Base-by-base conservation (phyloP, 2,113 vertebrate species). In the Gulo gulo region DNA sequence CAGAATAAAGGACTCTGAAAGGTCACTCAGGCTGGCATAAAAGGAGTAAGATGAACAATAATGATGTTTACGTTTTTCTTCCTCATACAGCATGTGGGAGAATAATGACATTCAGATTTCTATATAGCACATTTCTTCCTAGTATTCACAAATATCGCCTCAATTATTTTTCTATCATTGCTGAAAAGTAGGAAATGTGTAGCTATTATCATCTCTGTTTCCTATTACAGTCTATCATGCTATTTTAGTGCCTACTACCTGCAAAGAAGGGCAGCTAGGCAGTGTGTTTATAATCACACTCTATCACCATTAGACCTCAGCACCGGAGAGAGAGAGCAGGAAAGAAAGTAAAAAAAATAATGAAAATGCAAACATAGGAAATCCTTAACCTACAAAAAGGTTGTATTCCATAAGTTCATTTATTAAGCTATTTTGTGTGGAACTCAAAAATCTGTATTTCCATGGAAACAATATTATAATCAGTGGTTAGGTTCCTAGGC, bases 131-230 rank as follows among this genome's bases (percentile, higher is more conserved):
- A 86, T 94, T 91, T 97, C 88, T 96, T 85, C 45, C 91, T 91
- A 88, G 80, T 92, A 95, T 97, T 98, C 97, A 97, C 85, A 97
- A 95, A 98, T 97, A 97, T 97, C 2, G 55, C 81, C 87, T 98
- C 97, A 97, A 98, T 98, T 98, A 97, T 91, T 95, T 98, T 98
- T 97, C 97, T 97, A 96, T 97, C 97, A 98, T 93, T 74, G 88
- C 83, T 97, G 88, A 97, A 97, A 98, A 97, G 96, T 94, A 96
- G 94, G 88, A 98, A 97, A 96, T 97, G 93, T 97, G 93, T 93
- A 78, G 91, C 96, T 97, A 92, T 98, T 98, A 97, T 95, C 97
- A 96, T 96, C 81, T 93, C 97, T 61, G 79, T 97, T 96, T 97
- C 81, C 94, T 94, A 91, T 97, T 95, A 94, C 93, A 86, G 90